These are phyloP conservation scores for Pemphredon lugubris DNA, from an alignment of 2,888 invertebrate genomes.

Conservation along the genomic window DNA sequence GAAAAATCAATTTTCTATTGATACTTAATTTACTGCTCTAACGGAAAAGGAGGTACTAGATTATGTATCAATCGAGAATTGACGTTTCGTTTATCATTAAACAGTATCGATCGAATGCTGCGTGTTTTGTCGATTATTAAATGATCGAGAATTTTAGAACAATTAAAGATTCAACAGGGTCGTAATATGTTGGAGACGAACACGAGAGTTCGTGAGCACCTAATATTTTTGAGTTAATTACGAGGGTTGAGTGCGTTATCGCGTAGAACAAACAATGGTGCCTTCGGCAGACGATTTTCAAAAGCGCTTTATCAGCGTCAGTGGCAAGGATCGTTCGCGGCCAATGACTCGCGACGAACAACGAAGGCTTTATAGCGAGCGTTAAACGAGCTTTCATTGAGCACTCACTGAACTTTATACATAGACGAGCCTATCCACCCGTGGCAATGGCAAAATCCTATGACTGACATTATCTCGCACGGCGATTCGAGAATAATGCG, in stretches of 20 bases:
- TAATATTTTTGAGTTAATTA: slow-evolving; percentile 1
- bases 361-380: slow-evolving; percentile 43
- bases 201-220: background rate
- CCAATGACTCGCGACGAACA: slow-evolving; percentile 47
- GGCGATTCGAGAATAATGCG: background rate
- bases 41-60: no score
- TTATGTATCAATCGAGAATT: no score
- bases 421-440: slow-evolving; percentile 53
- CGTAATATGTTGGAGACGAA: no score
- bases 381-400: slow-evolving; percentile 49
- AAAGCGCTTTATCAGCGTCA: slow-evolving; percentile 19
- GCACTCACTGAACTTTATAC: slow-evolving; percentile 36
- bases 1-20: no score
- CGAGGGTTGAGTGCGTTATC: background rate
- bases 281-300: slow-evolving; percentile 23
- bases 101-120: no score
- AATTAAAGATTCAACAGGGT: no score
- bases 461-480: slow-evolving; percentile 30
- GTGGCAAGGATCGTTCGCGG: slow-evolving; percentile 23
- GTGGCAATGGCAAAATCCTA: slow-evolving; percentile 56
- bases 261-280: slow-evolving; percentile 6
- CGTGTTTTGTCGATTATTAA: no score
- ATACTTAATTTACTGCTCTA: no score
- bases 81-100: no score
- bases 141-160: no score